phyloP scores from a whole-genome alignment of 2,113 vertebrate genomes.

The Halcyon senegalensis region DNA sequence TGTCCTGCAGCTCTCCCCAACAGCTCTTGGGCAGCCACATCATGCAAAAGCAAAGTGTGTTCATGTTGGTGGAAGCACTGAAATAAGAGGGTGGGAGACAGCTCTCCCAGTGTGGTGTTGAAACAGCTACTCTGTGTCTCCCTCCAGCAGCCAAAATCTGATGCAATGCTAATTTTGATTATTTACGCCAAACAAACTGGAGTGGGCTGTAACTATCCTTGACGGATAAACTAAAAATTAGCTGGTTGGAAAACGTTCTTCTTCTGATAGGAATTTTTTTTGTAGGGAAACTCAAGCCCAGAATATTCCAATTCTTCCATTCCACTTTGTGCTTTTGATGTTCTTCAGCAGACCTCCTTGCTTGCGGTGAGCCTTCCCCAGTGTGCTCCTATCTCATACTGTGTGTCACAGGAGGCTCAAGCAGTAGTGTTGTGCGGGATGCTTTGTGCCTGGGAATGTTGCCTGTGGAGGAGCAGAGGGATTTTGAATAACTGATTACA shows the following conservation, averaged over 20 bases:
- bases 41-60: not conserved
- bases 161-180: slow-evolving; percentile 28
- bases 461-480: not conserved
- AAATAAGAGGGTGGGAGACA: not conserved
- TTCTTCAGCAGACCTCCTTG: not conserved
- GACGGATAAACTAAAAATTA: not conserved
- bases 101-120: not conserved
- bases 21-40: rapidly evolving
- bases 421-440: not conserved
- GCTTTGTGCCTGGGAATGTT: not conserved
- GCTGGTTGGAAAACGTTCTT: not conserved
- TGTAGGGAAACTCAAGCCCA: not conserved
- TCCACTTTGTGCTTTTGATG: not conserved
- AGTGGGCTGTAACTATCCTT: not conserved
- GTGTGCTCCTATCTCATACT: rapidly evolving
- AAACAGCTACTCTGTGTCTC: not conserved
- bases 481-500: not conserved
- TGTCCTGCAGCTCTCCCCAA: not conserved
- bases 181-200: not conserved
- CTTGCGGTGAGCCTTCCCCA: rapidly evolving
- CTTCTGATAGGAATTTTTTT: not conserved
- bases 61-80: not conserved
- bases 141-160: slow-evolving; percentile 27
- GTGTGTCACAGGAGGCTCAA: not conserved
- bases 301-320: not conserved